Conservation (phyloP, 2,888 invertebrate genomes). For the Sesamia inferens region DNA sequence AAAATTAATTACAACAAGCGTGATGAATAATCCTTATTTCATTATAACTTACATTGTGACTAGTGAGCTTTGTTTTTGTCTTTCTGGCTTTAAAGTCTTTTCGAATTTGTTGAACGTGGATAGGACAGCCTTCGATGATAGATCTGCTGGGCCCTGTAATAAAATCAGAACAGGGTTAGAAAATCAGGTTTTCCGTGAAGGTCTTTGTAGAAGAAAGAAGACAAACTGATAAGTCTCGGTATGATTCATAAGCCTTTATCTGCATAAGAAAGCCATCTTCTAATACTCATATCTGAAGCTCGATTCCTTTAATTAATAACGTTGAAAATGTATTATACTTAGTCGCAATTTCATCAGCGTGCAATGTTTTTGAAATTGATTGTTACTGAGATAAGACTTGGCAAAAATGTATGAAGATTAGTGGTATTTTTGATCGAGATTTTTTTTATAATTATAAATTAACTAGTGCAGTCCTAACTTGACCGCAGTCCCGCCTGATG, state of each 20-base stretch:
- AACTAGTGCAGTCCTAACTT: too few relatives aligned
- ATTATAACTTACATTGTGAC: slow-evolving; percentile 84
- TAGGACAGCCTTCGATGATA: slow-evolving; percentile 78
- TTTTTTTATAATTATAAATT: too few relatives aligned
- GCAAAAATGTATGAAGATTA: too few relatives aligned
- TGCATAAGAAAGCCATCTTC: neutral
- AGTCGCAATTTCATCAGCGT: too few relatives aligned
- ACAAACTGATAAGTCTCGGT: too few relatives aligned
- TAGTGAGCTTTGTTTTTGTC: slow-evolving; percentile 83
- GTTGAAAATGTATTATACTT: neutral
- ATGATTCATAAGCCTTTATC: too few relatives aligned
- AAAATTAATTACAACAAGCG: neutral
- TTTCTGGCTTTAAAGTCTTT: slow-evolving; percentile 71
- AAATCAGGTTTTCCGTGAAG: neutral
- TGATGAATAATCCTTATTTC: neutral
- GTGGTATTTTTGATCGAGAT: too few relatives aligned
- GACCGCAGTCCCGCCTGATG: too few relatives aligned
- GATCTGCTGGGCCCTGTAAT: slow-evolving; percentile 77
- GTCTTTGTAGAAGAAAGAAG: too few relatives aligned
- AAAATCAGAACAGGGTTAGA: neutral
- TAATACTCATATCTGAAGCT: neutral
- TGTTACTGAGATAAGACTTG: too few relatives aligned
- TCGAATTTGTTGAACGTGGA: slow-evolving; percentile 78
- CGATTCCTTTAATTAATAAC: neutral
- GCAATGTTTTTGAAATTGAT: too few relatives aligned